A percentile compares a stretch with the other conserved stretches of the same genome.
Evolutionary conservation across 2,888 invertebrate genomes (phyloP).

Genomic region (Drosophila picticornis): DNA sequence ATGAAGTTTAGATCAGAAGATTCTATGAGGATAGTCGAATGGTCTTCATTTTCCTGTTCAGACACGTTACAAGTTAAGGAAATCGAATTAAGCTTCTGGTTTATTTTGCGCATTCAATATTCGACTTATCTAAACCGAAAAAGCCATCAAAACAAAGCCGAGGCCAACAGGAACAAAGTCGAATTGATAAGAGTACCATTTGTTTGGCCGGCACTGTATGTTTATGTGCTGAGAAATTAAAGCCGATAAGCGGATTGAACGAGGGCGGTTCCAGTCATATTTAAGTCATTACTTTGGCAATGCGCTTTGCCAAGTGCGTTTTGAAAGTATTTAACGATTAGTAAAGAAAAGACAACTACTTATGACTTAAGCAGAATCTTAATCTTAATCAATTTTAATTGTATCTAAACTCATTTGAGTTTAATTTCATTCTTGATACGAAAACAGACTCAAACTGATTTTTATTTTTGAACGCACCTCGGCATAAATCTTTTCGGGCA

Average conservation of each 20-base stretch:
- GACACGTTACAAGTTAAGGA: neutral
- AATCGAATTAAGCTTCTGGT: neutral
- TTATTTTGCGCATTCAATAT: neutral
- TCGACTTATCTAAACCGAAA: neutral
- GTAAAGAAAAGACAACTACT: neutral
- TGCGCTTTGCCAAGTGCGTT: neutral
- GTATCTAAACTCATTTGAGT: neutral
- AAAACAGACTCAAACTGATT: neutral
- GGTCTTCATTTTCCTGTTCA: neutral
- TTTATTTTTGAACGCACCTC: neutral
- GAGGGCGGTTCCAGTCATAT: slow-evolving; percentile 2
- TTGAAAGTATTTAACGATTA: neutral
- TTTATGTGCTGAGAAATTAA: neutral
- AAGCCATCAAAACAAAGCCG: neutral
- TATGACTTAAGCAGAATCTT: neutral
- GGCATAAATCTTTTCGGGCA: neutral
- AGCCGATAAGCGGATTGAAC: slow-evolving; percentile 22
- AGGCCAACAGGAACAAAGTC: neutral
- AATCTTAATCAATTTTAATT: neutral
- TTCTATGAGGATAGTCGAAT: neutral
- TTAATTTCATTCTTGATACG: neutral
- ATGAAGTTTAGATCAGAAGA: neutral
- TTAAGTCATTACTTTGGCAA: neutral
- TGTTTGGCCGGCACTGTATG: neutral
- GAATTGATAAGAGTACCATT: neutral